These are phyloP conservation scores for Grapholita molesta DNA, from an alignment of 1,140 invertebrate genomes.

Conservation along the genomic window DNA sequence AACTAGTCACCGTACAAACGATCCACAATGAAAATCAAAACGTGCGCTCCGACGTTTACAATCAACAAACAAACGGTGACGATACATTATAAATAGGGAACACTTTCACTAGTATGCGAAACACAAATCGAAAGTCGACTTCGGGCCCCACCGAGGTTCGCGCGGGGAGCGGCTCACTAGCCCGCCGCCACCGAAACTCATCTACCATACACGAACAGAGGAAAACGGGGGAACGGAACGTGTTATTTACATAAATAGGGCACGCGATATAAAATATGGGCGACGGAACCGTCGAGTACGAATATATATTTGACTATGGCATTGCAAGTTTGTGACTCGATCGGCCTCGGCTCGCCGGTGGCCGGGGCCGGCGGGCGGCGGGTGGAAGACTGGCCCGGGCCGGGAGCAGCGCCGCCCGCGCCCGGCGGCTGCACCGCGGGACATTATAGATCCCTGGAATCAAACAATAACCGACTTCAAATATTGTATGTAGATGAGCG, in stretches of 20 bases:
- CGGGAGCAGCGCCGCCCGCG: not conserved
- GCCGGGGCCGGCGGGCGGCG: not conserved
- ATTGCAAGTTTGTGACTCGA: constrained; percentile 65
- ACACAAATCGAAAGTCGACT: not conserved
- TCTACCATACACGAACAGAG: not conserved
- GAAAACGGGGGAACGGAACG: constrained; percentile 24
- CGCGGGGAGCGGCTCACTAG: not conserved
- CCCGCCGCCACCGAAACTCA: not conserved
- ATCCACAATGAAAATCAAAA: constrained; percentile 29
- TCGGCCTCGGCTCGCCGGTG: not conserved
- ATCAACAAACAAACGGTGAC: constrained; percentile 17
- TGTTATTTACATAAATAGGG: constrained; percentile 61
- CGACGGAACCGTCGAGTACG: no score
- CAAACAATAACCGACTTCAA: not conserved
- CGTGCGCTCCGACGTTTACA: constrained; percentile 19
- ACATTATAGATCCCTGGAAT: constrained; percentile 26
- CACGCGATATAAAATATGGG: constrained; percentile 35
- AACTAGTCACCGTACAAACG: constrained; percentile 29
- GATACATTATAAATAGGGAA: constrained; percentile 22
- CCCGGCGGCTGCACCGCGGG: not conserved
- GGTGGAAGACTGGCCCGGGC: not conserved
- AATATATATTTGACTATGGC: constrained; percentile 52
- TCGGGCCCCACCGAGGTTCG: not conserved
- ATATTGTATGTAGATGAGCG: no score
- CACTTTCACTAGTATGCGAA: constrained; percentile 18